Conservation (phyloP, 2,888 invertebrate genomes). For the Agonopterix subpropinquella region DNA sequence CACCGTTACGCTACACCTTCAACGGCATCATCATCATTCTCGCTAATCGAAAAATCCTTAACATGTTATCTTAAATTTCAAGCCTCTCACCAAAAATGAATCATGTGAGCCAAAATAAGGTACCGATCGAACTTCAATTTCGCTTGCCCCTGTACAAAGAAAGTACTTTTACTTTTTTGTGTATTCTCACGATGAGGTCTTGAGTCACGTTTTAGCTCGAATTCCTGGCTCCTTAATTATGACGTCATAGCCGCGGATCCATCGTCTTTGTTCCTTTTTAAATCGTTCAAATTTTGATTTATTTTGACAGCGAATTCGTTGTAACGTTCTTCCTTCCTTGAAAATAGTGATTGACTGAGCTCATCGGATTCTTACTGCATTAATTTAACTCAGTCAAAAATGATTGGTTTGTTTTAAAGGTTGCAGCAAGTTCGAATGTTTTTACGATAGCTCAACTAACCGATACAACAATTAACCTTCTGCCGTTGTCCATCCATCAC, state of each 20-base stretch:
- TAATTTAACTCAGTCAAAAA: too few relatives aligned
- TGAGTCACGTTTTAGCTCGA: slow-evolving; percentile 50
- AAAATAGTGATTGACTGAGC: too few relatives aligned
- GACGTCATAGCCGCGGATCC: slow-evolving; percentile 53
- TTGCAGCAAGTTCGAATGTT: too few relatives aligned
- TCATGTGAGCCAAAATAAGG: slow-evolving; percentile 54
- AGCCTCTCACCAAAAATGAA: slow-evolving; percentile 58
- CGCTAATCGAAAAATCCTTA: slow-evolving; percentile 61
- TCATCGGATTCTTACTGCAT: too few relatives aligned
- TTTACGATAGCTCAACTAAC: too few relatives aligned
- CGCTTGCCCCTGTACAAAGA: slow-evolving; percentile 60
- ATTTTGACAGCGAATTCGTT: background rate
- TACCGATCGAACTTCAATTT: slow-evolving; percentile 55
- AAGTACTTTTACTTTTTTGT: slow-evolving; percentile 70
- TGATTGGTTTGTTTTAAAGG: too few relatives aligned
- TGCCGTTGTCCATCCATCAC: too few relatives aligned
- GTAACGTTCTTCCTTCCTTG: background rate
- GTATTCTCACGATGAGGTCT: slow-evolving; percentile 52
- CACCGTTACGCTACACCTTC: slow-evolving; percentile 40
- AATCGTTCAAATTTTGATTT: slow-evolving; percentile 35
- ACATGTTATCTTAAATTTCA: slow-evolving; percentile 57
- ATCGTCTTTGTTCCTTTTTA: slow-evolving; percentile 36
- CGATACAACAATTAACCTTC: too few relatives aligned
- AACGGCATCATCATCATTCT: slow-evolving; percentile 45
- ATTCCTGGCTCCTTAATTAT: slow-evolving; percentile 57